Evolutionary conservation across 53 echinoderm and acorn worm genomes (phyloP), one percentile per base, ranked within the genome.

Genomic region (Crossaster papposus): DNA sequence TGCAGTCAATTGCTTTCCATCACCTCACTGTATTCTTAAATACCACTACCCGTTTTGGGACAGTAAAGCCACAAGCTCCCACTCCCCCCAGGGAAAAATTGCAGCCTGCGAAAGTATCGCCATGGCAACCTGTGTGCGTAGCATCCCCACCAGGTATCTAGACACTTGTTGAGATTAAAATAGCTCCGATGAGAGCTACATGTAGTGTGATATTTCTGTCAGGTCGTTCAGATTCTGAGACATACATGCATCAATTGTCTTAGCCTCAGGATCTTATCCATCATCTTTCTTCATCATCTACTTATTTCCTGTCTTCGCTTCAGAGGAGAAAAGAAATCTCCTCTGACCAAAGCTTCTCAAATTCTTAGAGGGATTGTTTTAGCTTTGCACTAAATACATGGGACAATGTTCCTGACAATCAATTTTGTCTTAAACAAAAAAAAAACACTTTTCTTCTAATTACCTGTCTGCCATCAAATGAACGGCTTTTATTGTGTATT

Each of bases 71-170:
- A 62, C 30, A 34, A 81, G 32, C 26, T 51, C 44, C 22, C 62
- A 17, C 81, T 20, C 55, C 58, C 58, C 17, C 81, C 11, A 34
- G 58, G 52, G 54, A 63, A 23, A 32, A 54, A 22, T 15, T 30
- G 81, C 30, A 62, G 31, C 81, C 31, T 81, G 32, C 81, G 64
- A 15, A 33, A 33, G 14, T 10, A 34, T 55, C 10, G 55, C 81
- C 81, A 81, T 11, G 81, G 81, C 81, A 81, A 81, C 81, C 58
- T 14, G 44, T 2, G 6, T 30, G 53, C 29, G 12, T 51, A 79
- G 23, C 14, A 18, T 74, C 74, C 74, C 35, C 35, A 4, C 18
- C 74, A 74, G 74, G 17, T 35, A 74, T 9, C 29, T 13, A 17
- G 12, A 17, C 74, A 70, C 58, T 58, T 58, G 58, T 58, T 26